phyloP scores from a whole-genome alignment of 2,888 invertebrate genomes.

The Lithophane socia region DNA sequence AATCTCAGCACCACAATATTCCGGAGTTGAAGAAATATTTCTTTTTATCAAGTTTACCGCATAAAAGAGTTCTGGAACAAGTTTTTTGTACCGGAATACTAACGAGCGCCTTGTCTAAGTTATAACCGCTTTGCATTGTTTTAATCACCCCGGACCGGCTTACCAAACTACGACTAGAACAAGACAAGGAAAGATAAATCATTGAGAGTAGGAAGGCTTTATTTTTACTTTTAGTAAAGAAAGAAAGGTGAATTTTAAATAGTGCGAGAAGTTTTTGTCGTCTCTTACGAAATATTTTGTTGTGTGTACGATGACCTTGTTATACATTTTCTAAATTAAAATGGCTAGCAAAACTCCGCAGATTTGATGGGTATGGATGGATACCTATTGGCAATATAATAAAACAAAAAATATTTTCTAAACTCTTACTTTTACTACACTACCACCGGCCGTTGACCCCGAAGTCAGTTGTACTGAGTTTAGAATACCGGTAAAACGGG shows the following conservation, averaged over 20 bases:
- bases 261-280: background rate
- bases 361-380: background rate
- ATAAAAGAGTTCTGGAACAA: slow-evolving; percentile 46
- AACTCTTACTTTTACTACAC: background rate
- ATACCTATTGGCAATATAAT: background rate
- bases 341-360: background rate
- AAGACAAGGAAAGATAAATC: slow-evolving; percentile 56
- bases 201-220: slow-evolving; percentile 26
- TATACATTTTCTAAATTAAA: background rate
- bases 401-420: background rate
- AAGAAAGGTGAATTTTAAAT: slow-evolving; percentile 33
- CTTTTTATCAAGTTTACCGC: slow-evolving; percentile 49
- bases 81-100: slow-evolving; percentile 59
- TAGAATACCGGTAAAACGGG: too few species aligned
- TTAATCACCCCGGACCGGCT: slow-evolving; percentile 57
- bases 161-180: slow-evolving; percentile 45
- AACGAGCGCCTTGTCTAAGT: slow-evolving; percentile 62
- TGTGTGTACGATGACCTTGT: background rate
- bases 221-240: slow-evolving; percentile 13
- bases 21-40: slow-evolving; percentile 48
- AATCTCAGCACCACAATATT: slow-evolving; percentile 31
- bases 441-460: background rate
- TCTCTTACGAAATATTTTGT: background rate
- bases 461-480: background rate
- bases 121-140: slow-evolving; percentile 65